Evolutionary conservation across 1,140 invertebrate genomes (phyloP).

Genomic region (Caenorhabditis inopinata): DNA sequence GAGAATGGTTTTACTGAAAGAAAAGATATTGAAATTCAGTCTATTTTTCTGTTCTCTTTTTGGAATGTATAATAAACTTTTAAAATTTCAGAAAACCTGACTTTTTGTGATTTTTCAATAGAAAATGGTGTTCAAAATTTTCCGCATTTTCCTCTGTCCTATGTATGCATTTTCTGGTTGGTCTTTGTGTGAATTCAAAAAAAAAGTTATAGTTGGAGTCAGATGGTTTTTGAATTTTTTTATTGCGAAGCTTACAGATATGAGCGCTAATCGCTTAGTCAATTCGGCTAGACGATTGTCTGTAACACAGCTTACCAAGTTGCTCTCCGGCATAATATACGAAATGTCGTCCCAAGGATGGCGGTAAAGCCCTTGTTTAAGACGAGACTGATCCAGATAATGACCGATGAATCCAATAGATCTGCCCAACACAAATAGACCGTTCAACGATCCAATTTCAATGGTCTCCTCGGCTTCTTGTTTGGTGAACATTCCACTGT

Average conservation of each 20-base stretch:
- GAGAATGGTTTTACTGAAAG: neutral
- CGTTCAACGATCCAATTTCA: conserved; percentile 95
- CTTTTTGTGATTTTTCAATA: no score
- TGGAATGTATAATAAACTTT: no score
- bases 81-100: no score
- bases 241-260: no score
- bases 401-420: conserved; percentile 99
- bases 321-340: conserved; percentile 83
- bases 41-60: no score
- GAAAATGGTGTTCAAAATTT: no score
- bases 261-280: no score
- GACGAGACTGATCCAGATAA: conserved; percentile 94
- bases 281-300: no score
- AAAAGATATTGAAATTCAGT: neutral
- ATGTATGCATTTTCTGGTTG: no score
- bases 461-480: conserved; percentile 96
- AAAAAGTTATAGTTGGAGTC: no score
- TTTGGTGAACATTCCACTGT: conserved; percentile 84
- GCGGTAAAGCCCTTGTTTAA: conserved; percentile 97
- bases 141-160: no score
- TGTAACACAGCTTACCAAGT: conserved; percentile 13
- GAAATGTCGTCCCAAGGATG: conserved; percentile 99
- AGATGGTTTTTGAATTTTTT: neutral
- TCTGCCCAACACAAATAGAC: conserved; percentile 92
- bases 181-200: no score